Evolutionary conservation across 2,797 vertebrate species (phyloP).

Genomic region (Kryptolebias ocellatus): DNA sequence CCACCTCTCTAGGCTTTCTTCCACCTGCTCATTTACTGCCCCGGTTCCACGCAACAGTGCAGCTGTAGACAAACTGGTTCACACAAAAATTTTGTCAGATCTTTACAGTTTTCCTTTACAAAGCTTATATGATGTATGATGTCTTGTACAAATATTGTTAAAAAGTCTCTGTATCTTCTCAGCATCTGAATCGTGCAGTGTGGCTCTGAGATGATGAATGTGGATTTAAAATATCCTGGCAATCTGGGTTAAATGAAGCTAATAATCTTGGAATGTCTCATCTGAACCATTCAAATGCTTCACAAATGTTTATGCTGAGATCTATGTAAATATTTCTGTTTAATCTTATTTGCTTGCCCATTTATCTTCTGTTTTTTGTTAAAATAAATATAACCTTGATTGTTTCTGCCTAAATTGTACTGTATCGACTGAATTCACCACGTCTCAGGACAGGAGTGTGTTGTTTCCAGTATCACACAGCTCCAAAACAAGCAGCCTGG

Average conservation of each 20-base stretch:
- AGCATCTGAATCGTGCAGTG: conserved; percentile 31
- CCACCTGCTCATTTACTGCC: too few species aligned
- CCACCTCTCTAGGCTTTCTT: too few species aligned
- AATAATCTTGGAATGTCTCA: conserved; percentile 51
- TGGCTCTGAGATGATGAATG: conserved; percentile 34
- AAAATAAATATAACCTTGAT: conserved; percentile 45
- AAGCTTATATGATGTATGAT: too few species aligned
- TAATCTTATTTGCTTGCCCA: conserved; percentile 59
- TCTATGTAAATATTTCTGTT: conserved; percentile 46
- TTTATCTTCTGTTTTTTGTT: conserved; percentile 49
- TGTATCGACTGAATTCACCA: not conserved
- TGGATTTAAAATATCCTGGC: conserved; percentile 44
- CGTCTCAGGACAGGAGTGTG: conserved; percentile 6
- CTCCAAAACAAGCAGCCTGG: conserved; percentile 41
- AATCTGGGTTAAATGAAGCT: conserved; percentile 47
- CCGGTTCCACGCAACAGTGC: too few species aligned
- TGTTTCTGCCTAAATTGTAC: conserved; percentile 28
- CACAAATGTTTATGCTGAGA: conserved; percentile 52
- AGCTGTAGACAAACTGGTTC: too few species aligned
- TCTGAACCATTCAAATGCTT: conserved; percentile 53
- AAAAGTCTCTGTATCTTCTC: conserved; percentile 9
- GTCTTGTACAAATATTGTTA: too few species aligned
- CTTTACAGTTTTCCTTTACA: conserved; percentile 40
- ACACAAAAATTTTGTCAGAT: too few species aligned
- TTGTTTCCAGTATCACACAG: conserved; percentile 26